phyloP scores from a whole-genome alignment of 1,140 invertebrate genomes.

The Tribolium madens region DNA sequence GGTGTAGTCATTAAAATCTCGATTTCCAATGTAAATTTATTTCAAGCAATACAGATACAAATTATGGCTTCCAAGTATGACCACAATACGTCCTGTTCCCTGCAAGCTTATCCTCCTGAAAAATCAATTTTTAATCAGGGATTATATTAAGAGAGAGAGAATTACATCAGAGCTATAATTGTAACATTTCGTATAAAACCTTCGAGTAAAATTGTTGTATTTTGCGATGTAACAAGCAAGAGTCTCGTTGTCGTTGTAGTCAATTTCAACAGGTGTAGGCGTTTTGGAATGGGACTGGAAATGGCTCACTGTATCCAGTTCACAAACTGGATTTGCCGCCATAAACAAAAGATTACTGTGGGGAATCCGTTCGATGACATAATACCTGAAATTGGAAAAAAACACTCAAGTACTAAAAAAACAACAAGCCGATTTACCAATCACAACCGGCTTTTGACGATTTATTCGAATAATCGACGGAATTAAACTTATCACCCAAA shows the following conservation, averaged over 20 bases:
- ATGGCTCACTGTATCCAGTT: constrained; percentile 58
- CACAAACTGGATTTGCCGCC: constrained; percentile 80
- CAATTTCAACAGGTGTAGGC: constrained; percentile 54
- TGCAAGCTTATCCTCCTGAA: constrained; percentile 53
- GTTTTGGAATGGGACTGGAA: constrained; percentile 33
- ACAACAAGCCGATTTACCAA: constrained; percentile 51
- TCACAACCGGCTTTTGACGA: constrained; percentile 54
- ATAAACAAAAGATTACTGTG: constrained; percentile 87
- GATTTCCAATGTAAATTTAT: constrained; percentile 14
- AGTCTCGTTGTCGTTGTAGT: constrained; percentile 52
- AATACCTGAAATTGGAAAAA: constrained; percentile 71
- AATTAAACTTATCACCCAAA: constrained; percentile 54
- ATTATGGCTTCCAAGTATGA: constrained; percentile 53
- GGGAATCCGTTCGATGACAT: constrained; percentile 84
- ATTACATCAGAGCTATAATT: constrained; percentile 48
- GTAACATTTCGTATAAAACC: constrained; percentile 62
- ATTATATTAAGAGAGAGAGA: not conserved
- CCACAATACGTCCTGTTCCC: constrained; percentile 50
- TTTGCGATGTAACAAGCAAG: constrained; percentile 63
- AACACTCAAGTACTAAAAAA: not conserved
- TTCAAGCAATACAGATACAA: not conserved
- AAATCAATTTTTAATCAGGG: constrained; percentile 22
- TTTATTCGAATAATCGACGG: constrained; percentile 47
- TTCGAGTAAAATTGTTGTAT: constrained; percentile 62
- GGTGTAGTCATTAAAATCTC: not conserved